Evolutionary conservation across 1,140 invertebrate genomes (phyloP), one percentile per base, ranked within the genome.

Genomic region (Drosophila lini): DNA sequence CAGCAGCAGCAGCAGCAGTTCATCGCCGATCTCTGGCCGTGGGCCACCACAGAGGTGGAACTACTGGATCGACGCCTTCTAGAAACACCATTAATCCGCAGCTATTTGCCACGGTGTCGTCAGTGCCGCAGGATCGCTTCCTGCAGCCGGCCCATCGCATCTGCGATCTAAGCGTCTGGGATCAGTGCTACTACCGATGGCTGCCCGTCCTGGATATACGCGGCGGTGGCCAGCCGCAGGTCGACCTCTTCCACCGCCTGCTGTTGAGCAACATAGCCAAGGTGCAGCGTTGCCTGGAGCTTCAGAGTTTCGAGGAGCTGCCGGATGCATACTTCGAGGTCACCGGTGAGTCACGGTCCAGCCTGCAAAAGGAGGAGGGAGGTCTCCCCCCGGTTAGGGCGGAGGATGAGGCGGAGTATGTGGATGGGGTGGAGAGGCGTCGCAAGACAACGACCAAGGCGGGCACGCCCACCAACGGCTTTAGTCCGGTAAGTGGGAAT

Each of bases 121-220:
- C 77, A 4, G 88, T 92, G 71, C 90, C 91, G 15, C 86, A 91
- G 75, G 77, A 80, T 60, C 78, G 83, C 44, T 79, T 63, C 81
- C 80, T 96, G 40, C 84, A 93, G 64, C 94, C 95, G 2, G 90
- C 93, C 15, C 93, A 93, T 36, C 90, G 91, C 19, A 92, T 96
- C 44, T 92, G 94, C 7, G 93, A 92, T 73, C 91, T 97, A 65
- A 95, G 96, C 53, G 90, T 98, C n/a, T 98, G 97, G 97, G 93
- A 94, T 48, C 97, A 97, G 85, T 98, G 97, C 93, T 98, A 98
- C 93, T 96, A 97, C 77, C 95, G 97, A 3, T 98, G 97, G 97
- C 94, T 98, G 84, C 95, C 96, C 6, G 94, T 96, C 11, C 93
- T 97, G 1, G 96, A 98, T 91, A 96, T 98, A 48, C 94, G 94